phyloP scores from a whole-genome alignment of 2,888 invertebrate species.

The Alentia gelatinosa region DNA sequence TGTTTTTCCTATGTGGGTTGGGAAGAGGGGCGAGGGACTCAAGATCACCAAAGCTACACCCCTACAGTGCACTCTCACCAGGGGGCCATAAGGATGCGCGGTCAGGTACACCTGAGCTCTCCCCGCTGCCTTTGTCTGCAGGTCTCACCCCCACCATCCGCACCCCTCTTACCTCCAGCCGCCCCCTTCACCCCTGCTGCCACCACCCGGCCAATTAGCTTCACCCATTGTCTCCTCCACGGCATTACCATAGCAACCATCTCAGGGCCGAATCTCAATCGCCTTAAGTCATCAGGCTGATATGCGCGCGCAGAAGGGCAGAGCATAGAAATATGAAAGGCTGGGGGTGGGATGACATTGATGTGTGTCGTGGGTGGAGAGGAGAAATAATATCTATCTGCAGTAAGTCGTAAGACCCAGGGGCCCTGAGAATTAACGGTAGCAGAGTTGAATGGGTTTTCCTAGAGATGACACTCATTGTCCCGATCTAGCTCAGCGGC shows the following conservation, averaged over 20 bases:
- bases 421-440: background rate
- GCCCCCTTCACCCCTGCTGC: background rate
- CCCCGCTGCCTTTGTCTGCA: background rate
- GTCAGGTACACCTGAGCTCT: background rate
- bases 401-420: background rate
- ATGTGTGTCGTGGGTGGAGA: too few species aligned
- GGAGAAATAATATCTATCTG: background rate
- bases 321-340: background rate
- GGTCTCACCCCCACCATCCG: background rate
- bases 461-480: too few species aligned
- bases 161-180: background rate
- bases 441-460: background rate
- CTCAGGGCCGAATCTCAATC: background rate
- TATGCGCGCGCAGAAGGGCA: background rate
- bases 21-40: too few species aligned
- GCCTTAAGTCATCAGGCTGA: background rate
- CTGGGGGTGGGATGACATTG: too few species aligned
- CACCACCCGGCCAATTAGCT: background rate
- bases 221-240: constrained; percentile 20
- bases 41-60: too few species aligned
- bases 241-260: constrained; percentile 28
- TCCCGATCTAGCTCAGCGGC: too few species aligned
- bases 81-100: background rate
- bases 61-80: too few species aligned
- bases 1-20: too few species aligned